Evolutionary conservation across 2,797 vertebrate species (phyloP).

Genomic region (Macropodus opercularis): DNA sequence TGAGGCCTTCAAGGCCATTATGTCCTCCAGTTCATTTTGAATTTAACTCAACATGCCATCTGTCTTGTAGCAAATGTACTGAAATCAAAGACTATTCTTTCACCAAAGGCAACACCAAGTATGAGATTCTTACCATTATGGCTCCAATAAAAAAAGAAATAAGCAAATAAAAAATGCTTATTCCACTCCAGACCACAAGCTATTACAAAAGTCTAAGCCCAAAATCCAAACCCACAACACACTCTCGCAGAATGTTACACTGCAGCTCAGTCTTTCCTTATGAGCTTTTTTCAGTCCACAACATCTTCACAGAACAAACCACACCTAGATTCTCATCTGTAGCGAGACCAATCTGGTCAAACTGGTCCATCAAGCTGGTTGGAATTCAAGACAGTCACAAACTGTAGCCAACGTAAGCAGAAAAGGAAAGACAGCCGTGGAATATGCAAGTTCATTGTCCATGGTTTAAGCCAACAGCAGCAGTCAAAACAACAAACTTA

Average conservation of each 20-base stretch:
- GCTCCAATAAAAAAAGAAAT: slow-evolving; percentile 16
- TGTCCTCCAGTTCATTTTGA: background rate
- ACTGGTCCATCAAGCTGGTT: slow-evolving; percentile 48
- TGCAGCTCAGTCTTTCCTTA: slow-evolving; percentile 42
- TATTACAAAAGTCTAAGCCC: slow-evolving; percentile 7
- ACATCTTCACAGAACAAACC: slow-evolving; percentile 52
- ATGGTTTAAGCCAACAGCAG: background rate
- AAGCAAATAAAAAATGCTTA: background rate
- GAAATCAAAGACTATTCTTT: slow-evolving; percentile 7
- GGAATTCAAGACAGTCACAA: slow-evolving; percentile 31
- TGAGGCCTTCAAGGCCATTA: too few relatives aligned
- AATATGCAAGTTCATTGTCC: slow-evolving; percentile 4
- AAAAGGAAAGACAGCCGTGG: slow-evolving; percentile 6
- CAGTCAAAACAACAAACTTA: background rate
- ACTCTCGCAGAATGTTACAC: slow-evolving; percentile 19
- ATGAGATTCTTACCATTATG: slow-evolving; percentile 64
- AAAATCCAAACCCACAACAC: slow-evolving; percentile 10
- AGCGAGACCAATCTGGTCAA: slow-evolving; percentile 62
- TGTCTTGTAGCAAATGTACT: background rate
- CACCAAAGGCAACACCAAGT: slow-evolving; percentile 7
- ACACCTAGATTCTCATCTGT: slow-evolving; percentile 61
- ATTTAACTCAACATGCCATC: background rate
- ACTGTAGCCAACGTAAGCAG: slow-evolving; percentile 3
- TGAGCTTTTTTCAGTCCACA: slow-evolving; percentile 56
- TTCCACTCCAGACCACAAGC: slow-evolving; percentile 13